A percentile compares a stretch with the other conserved stretches of the same genome.
Conservation (phyloP, 2,888 invertebrate genomes). For the Oscheius sp. region DNA sequence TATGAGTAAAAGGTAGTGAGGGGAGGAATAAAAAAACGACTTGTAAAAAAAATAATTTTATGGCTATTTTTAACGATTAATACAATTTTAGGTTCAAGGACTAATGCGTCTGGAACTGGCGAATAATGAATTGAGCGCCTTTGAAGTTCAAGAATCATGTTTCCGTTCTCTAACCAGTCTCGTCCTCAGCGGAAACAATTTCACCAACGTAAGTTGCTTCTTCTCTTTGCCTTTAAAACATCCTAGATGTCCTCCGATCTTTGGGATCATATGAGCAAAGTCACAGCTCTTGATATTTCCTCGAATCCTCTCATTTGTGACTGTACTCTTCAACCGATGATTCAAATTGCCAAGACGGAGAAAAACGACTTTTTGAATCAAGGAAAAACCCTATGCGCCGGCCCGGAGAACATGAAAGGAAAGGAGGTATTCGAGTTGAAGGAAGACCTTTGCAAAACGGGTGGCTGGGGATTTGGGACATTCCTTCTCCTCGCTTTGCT, state of each 20-base stretch:
- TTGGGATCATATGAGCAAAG: slow-evolving; percentile 14
- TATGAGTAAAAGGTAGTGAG: too few species aligned
- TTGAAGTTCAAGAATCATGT: background rate
- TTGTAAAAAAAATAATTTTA: too few species aligned
- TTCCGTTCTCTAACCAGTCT: background rate
- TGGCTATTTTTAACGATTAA: too few species aligned
- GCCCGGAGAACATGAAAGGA: slow-evolving; percentile 5
- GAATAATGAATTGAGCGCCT: slow-evolving; percentile 7
- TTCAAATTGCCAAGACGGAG: background rate
- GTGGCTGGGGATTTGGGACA: slow-evolving; percentile 21
- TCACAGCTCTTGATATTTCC: slow-evolving; percentile 23
- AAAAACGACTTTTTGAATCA: slow-evolving; percentile 24
- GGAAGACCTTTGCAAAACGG: slow-evolving; percentile 10
- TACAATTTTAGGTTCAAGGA: slow-evolving; percentile 4
- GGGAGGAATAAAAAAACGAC: too few species aligned
- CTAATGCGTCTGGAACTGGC: slow-evolving; percentile 9
- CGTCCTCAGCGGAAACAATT: slow-evolving; percentile 20
- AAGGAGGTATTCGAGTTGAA: slow-evolving; percentile 22
- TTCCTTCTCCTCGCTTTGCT: slow-evolving; percentile 10
- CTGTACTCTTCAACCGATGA: slow-evolving; percentile 16
- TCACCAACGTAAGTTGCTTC: slow-evolving; percentile 4
- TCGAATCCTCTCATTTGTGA: slow-evolving; percentile 11
- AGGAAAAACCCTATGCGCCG: slow-evolving; percentile 21
- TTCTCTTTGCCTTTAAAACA: background rate
- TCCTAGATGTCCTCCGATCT: background rate